Percentiles rank a stretch among this genome's conserved stretches.
phyloP scores from a whole-genome alignment of 1,140 invertebrate species.

The Harpegnathos saltator region DNA sequence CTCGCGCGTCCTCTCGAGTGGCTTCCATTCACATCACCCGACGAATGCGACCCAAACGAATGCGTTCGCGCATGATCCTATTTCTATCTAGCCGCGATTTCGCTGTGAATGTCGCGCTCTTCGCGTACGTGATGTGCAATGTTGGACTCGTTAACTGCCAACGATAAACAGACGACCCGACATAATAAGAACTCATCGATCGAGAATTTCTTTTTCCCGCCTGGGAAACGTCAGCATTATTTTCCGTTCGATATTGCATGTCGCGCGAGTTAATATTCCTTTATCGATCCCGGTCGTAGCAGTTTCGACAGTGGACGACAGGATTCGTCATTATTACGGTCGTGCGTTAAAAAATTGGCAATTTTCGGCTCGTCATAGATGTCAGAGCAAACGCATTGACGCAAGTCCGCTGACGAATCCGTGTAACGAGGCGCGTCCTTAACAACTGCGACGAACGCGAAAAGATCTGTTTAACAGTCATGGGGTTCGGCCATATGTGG shows the following conservation, averaged over 20 bases:
- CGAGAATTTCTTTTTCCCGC: too few species aligned
- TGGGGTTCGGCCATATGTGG: slow-evolving; percentile 77
- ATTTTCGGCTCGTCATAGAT: not conserved
- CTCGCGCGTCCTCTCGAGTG: slow-evolving; percentile 59
- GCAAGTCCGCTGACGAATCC: slow-evolving; percentile 33
- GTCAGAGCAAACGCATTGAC: not conserved
- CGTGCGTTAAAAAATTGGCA: not conserved
- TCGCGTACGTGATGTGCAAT: not conserved
- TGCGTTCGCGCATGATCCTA: slow-evolving; percentile 1
- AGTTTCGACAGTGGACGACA: too few species aligned
- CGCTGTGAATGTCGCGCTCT: slow-evolving; percentile 16
- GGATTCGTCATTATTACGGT: not conserved
- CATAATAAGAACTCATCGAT: not conserved
- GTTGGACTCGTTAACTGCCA: not conserved
- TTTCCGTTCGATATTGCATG: too few species aligned
- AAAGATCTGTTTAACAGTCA: slow-evolving; percentile 75
- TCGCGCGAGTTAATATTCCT: not conserved
- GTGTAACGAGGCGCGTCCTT: slow-evolving; percentile 27
- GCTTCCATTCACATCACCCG: slow-evolving; percentile 63
- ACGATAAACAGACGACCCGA: not conserved
- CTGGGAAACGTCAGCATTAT: too few species aligned
- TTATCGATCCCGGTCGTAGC: not conserved
- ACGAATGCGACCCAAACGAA: slow-evolving; percentile 56
- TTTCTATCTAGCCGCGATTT: slow-evolving; percentile 19
- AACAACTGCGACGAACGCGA: slow-evolving; percentile 14